These are phyloP conservation scores for Bos indicus DNA, from an alignment of 2,113 vertebrate genomes.

Conservation along the genomic window DNA sequence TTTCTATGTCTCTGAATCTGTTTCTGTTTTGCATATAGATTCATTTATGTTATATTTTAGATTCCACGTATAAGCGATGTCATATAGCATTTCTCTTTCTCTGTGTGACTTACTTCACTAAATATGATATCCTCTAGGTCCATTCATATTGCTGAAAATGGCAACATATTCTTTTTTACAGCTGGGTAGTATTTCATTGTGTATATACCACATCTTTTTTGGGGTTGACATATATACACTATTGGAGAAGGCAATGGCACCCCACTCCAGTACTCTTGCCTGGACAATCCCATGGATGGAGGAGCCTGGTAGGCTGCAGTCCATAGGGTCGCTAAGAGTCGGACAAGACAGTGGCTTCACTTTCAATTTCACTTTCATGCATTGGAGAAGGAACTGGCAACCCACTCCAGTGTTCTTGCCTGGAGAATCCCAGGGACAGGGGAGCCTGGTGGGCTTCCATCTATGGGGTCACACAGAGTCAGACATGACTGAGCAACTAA, in stretches of 20 bases:
- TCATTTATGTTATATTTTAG: background rate
- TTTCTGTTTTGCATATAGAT: background rate
- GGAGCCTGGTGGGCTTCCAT: background rate
- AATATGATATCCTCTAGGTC: background rate
- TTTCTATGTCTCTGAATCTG: background rate
- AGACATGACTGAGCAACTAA: accelerated
- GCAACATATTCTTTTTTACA: background rate
- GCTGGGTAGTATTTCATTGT: background rate
- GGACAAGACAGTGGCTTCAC: accelerated
- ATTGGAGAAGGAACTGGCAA: background rate
- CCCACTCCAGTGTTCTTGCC: background rate
- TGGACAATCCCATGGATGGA: background rate
- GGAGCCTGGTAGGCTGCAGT: background rate
- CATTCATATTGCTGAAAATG: background rate
- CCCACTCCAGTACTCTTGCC: background rate
- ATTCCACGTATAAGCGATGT: accelerated
- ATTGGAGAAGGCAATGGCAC: background rate
- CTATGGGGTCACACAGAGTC: background rate
- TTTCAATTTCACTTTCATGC: background rate
- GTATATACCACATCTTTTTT: background rate
- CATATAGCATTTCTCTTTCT: background rate
- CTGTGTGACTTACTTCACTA: background rate
- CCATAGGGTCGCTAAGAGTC: background rate
- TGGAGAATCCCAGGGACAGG: background rate
- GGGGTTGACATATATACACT: background rate